phyloP scores from a whole-genome alignment of 2,797 vertebrate species.

The Gadopsis marmoratus region DNA sequence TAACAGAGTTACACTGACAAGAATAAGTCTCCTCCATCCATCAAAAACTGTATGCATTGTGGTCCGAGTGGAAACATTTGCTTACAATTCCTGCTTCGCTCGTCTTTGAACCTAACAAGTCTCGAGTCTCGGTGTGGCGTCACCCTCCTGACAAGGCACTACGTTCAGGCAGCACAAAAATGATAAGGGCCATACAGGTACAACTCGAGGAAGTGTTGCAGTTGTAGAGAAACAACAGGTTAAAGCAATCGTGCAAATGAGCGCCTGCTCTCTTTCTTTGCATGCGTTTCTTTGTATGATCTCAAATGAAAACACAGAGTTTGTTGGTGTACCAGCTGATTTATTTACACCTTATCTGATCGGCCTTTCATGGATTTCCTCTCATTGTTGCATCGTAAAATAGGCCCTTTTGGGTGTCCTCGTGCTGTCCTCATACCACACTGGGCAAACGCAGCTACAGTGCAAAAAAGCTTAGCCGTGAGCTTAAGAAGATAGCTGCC shows the following conservation, averaged over 20 bases:
- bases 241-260: conserved; percentile 34
- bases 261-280: conserved; percentile 5
- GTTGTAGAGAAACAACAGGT: conserved; percentile 37
- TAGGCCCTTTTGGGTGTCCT: conserved; percentile 66
- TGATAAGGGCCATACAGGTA: conserved; percentile 35
- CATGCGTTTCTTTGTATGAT: conserved; percentile 57
- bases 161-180: conserved; percentile 13
- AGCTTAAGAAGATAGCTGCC: conserved; percentile 44
- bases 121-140: conserved; percentile 28
- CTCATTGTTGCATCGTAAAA: conserved; percentile 76
- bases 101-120: conserved; percentile 58
- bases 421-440: conserved; percentile 51
- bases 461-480: conserved; percentile 64
- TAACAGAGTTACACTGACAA: conserved; percentile 32
- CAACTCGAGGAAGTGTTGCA: conserved; percentile 28
- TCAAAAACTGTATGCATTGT: conserved; percentile 58
- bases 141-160: conserved; percentile 33
- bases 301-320: conserved; percentile 52
- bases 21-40: conserved; percentile 53
- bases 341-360: conserved; percentile 80
- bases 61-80: conserved; percentile 61
- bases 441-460: conserved; percentile 61
- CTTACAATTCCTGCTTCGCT: conserved; percentile 64
- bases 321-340: conserved; percentile 48
- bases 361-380: conserved; percentile 79